Percentiles rank a stretch among this genome's conserved stretches.
Conservation (phyloP, 2,888 invertebrate species). For the Macrophya alboannulata region DNA sequence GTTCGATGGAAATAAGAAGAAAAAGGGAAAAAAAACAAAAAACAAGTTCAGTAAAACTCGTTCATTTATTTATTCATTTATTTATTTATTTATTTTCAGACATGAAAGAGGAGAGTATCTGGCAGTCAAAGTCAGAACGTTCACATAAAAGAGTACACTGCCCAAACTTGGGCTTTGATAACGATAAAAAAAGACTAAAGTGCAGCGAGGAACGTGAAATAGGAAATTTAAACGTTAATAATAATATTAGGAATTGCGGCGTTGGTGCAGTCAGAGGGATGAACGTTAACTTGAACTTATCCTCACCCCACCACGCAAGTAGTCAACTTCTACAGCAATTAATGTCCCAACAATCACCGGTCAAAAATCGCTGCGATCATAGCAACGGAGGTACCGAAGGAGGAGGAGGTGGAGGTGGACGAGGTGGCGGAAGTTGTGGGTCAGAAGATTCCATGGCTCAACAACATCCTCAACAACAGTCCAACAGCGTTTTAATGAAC, state of each 20-base stretch:
- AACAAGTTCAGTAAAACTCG: too few relatives aligned
- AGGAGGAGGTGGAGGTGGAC: constrained; percentile 57
- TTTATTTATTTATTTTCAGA: constrained; percentile 48
- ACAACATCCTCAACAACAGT: constrained; percentile 81
- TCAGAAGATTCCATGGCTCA: constrained; percentile 56
- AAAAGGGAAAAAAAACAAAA: neutral
- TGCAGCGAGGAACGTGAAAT: constrained; percentile 63
- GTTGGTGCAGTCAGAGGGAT: neutral
- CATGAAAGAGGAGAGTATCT: constrained; percentile 58
- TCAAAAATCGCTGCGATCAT: constrained; percentile 31
- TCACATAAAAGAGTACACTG: constrained; percentile 73
- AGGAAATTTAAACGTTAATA: neutral
- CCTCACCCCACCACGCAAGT: constrained; percentile 46
- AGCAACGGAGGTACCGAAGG: constrained; percentile 52
- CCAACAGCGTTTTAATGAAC: constrained; percentile 95
- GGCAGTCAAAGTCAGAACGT: constrained; percentile 33
- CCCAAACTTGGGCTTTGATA: constrained; percentile 60
- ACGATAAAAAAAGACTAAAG: constrained; percentile 73
- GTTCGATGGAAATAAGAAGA: neutral
- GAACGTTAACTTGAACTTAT: neutral
- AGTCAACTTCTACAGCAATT: constrained; percentile 84
- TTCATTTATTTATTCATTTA: neutral
- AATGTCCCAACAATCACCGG: constrained; percentile 78
- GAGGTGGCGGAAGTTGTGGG: constrained; percentile 57
- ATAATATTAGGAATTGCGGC: constrained; percentile 8